Conservation (phyloP, 2,113 vertebrate species). For the Lycaon pictus region DNA sequence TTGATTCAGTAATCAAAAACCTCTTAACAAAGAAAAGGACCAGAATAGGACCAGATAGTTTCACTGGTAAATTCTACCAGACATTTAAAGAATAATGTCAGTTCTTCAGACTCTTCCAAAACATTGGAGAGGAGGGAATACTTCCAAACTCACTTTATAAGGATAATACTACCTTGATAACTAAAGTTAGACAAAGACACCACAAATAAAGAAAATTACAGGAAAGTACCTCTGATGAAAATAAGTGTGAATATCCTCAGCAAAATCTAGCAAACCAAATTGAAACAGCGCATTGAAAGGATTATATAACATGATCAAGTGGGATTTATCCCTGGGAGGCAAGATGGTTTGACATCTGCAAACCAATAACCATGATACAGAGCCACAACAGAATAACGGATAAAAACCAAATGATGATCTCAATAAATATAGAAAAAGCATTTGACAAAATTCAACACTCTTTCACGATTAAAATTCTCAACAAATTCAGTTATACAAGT, state of each 20-base stretch:
- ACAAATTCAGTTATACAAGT: background rate
- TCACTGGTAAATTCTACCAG: background rate
- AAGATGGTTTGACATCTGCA: background rate
- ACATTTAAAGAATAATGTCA: background rate
- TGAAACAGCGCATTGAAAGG: background rate
- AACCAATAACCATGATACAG: background rate
- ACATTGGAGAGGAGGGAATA: background rate
- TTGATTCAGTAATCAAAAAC: background rate
- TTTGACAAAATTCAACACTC: background rate
- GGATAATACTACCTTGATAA: background rate
- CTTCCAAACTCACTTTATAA: background rate
- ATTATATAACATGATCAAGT: background rate
- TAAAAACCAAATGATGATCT: background rate
- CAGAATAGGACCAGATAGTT: background rate
- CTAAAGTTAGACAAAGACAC: background rate
- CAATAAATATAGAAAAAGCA: background rate
- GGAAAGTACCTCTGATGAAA: background rate
- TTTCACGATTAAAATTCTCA: background rate
- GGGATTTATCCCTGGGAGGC: background rate
- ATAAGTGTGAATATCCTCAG: background rate
- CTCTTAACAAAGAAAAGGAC: background rate
- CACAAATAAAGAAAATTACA: background rate
- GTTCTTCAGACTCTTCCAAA: background rate
- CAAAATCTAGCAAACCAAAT: background rate
- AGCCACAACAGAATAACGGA: background rate